phyloP scores from a whole-genome alignment of 2,888 invertebrate species.

The Eudemis profundana region DNA sequence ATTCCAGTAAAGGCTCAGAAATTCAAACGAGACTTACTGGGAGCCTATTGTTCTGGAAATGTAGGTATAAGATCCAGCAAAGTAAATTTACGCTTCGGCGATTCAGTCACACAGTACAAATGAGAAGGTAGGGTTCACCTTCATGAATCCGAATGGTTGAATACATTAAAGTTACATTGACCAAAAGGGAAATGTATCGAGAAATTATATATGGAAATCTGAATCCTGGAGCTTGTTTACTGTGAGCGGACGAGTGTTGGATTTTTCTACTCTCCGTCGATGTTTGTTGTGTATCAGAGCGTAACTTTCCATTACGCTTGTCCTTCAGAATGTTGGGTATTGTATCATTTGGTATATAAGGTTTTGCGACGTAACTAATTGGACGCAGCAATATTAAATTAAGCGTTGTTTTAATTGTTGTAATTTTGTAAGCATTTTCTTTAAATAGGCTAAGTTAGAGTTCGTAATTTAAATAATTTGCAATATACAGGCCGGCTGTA shows the following conservation, averaged over 20 bases:
- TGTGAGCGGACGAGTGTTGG: constrained; percentile 1
- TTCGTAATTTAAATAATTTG: too few relatives aligned
- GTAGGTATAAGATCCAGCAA: constrained; percentile 31
- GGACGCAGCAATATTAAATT: not conserved
- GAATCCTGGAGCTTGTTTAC: not conserved
- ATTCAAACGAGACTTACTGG: constrained; percentile 16
- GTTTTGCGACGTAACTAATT: not conserved
- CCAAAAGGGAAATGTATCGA: constrained; percentile 34
- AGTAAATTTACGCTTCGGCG: constrained; percentile 34
- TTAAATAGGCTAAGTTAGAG: too few relatives aligned
- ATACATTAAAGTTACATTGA: constrained; percentile 39
- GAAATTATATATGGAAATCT: constrained; percentile 38
- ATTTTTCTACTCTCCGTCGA: not conserved
- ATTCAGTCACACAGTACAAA: constrained; percentile 34
- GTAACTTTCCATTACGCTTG: not conserved
- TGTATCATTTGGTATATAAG: constrained; percentile 4
- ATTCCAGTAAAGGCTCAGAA: constrained; percentile 21
- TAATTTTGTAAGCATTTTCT: too few relatives aligned
- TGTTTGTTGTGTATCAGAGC: constrained; percentile 8
- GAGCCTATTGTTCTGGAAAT: constrained; percentile 24
- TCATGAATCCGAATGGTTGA: constrained; percentile 35
- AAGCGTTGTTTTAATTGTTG: not conserved
- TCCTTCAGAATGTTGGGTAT: not conserved
- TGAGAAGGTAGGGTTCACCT: constrained; percentile 32
- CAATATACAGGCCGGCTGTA: too few relatives aligned